phyloP scores from a whole-genome alignment of 2,888 invertebrate genomes.

The Carterocephalus palaemon region DNA sequence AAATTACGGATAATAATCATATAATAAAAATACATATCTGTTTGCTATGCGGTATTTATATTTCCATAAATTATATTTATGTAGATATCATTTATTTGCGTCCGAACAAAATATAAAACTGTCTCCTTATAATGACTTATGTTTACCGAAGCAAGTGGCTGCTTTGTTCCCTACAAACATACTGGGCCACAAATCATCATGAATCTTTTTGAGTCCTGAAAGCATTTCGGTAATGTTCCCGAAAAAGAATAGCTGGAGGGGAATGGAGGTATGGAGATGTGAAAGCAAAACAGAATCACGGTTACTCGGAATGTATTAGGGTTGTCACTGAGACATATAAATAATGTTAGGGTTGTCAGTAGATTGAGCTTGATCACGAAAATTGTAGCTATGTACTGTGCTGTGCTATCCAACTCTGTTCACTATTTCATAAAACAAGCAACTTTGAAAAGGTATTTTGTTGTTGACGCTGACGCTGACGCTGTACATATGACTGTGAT shows the following conservation, averaged over 20 bases:
- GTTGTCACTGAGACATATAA: no score
- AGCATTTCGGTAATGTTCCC: slow-evolving; percentile 56
- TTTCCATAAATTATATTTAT: slow-evolving; percentile 14
- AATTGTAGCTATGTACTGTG: no score
- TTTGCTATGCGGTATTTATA: no score
- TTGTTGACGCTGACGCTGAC: no score
- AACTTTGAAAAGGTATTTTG: no score
- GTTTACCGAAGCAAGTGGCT: slow-evolving; percentile 8
- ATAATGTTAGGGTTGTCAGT: no score
- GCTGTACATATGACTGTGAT: no score
- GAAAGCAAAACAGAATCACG: neutral
- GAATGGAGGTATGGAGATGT: neutral
- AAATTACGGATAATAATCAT: no score
- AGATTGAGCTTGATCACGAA: no score
- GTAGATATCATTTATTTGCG: slow-evolving; percentile 12
- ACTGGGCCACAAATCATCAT: slow-evolving; percentile 66
- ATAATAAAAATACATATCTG: no score
- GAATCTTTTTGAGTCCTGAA: slow-evolving; percentile 61
- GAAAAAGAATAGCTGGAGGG: slow-evolving; percentile 30
- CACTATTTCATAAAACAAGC: no score
- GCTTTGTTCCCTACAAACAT: slow-evolving; percentile 34
- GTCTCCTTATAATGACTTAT: slow-evolving; percentile 24
- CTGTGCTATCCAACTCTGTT: no score
- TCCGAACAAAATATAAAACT: slow-evolving; percentile 18
- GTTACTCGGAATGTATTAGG: neutral